Evolutionary conservation across 2,888 invertebrate genomes (phyloP).

Genomic region (Acheta domesticus): DNA sequence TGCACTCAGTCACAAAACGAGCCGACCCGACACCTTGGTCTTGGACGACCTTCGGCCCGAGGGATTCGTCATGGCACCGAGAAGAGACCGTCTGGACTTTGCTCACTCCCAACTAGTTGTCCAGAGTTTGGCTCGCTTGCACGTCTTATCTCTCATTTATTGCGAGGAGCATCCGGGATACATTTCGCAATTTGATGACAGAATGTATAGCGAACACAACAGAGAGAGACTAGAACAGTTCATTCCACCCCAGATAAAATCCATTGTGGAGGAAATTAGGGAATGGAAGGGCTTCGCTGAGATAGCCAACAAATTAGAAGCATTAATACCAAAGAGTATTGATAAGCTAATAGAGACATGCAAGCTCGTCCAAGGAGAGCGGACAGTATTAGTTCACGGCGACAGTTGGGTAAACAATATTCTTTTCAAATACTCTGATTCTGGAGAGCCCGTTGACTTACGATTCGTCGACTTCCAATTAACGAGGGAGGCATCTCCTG

Average conservation of each 20-base stretch:
- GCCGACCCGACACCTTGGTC: conserved; percentile 24
- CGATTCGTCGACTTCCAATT: conserved; percentile 36
- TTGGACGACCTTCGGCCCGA: conserved; percentile 31
- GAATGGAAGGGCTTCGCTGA: not conserved
- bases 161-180: conserved; percentile 24
- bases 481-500: conserved; percentile 30
- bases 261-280: not conserved
- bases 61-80: conserved; percentile 31
- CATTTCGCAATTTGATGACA: conserved; percentile 28
- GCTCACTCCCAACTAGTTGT: conserved; percentile 28
- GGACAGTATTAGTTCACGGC: conserved; percentile 34
- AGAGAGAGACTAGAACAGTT: not conserved
- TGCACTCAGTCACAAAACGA: conserved; percentile 22
- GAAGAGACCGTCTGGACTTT: conserved; percentile 30
- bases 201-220: not conserved
- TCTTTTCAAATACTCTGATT: conserved; percentile 26
- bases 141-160: conserved; percentile 33
- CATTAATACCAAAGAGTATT: not conserved
- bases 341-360: not conserved
- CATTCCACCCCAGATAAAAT: not conserved
- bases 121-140: conserved; percentile 32
- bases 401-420: conserved; percentile 37
- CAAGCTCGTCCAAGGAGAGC: not conserved
- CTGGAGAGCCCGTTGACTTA: conserved; percentile 26
- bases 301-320: conserved; percentile 20